Percentiles rank a stretch among this genome's conserved stretches.
Conservation (phyloP, 2,888 invertebrate species). For the Apoderus coryli region DNA sequence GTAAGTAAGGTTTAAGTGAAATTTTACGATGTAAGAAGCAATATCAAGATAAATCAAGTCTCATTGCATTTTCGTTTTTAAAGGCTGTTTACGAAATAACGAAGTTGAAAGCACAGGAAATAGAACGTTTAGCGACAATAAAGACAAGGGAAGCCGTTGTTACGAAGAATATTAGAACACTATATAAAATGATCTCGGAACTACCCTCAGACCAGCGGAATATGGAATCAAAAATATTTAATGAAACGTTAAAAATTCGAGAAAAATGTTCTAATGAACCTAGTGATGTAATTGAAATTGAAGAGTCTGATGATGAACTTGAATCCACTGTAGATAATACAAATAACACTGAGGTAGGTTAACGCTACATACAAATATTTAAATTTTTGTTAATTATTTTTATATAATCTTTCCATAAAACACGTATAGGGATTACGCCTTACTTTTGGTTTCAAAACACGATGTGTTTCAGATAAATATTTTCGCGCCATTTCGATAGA, state of each 20-base stretch:
- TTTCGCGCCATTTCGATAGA: too few relatives aligned
- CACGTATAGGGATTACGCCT: too few relatives aligned
- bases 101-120: constrained; percentile 14
- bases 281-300: constrained; percentile 7
- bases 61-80: too few relatives aligned
- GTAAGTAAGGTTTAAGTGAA: constrained; percentile 11
- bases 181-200: constrained; percentile 13
- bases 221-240: constrained; percentile 13
- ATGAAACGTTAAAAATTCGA: constrained; percentile 13
- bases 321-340: too few relatives aligned
- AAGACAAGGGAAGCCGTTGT: constrained; percentile 9
- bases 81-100: constrained; percentile 12
- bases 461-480: too few relatives aligned
- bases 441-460: too few relatives aligned
- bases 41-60: too few relatives aligned
- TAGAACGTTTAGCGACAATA: constrained; percentile 11
- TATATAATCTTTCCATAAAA: too few relatives aligned
- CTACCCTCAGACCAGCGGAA: constrained; percentile 15
- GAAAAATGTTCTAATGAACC: constrained; percentile 10
- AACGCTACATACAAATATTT: too few relatives aligned
- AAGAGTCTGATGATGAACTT: constrained; percentile 1
- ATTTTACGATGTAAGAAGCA: too few relatives aligned
- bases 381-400: too few relatives aligned
- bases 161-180: constrained; percentile 10
- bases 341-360: too few relatives aligned